phyloP scores from a whole-genome alignment of 2,888 invertebrate genomes.

The Kryphioiulus occultus region DNA sequence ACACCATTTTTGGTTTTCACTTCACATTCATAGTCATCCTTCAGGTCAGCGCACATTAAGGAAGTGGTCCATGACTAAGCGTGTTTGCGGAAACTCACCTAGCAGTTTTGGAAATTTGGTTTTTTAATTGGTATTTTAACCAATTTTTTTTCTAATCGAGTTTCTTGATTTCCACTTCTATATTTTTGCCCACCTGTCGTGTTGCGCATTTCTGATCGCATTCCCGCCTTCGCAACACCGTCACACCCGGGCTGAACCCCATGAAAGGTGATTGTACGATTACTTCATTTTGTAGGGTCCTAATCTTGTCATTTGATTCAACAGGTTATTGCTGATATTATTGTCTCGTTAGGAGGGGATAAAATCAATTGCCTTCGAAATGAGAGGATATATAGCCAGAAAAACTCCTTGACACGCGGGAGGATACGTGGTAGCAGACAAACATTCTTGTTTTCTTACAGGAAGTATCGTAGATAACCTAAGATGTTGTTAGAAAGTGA shows the following conservation, averaged over 20 bases:
- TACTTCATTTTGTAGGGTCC: conserved; percentile 21
- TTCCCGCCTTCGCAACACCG: not conserved
- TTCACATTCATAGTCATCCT: not conserved
- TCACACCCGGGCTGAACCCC: conserved; percentile 15
- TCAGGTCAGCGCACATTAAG: not conserved
- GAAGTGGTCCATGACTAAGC: not conserved
- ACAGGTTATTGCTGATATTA: not conserved
- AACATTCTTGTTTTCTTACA: not conserved
- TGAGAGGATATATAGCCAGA: not conserved
- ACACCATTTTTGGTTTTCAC: not conserved
- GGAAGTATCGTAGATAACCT: not conserved
- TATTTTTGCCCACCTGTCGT: not conserved
- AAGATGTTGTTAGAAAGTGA: not conserved
- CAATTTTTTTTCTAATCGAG: not conserved
- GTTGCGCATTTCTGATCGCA: not conserved
- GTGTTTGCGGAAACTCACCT: not conserved
- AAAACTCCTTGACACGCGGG: not conserved
- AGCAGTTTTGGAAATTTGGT: not conserved
- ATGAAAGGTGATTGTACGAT: conserved; percentile 33
- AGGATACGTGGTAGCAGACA: not conserved
- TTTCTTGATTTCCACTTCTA: not conserved
- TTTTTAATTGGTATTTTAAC: not conserved
- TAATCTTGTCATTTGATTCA: conserved; percentile 16
- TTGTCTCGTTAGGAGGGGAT: not conserved
- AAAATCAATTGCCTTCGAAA: conserved; percentile 22